Base-by-base conservation (phyloP, 2,113 vertebrate species). In the Dipodomys merriami region DNA sequence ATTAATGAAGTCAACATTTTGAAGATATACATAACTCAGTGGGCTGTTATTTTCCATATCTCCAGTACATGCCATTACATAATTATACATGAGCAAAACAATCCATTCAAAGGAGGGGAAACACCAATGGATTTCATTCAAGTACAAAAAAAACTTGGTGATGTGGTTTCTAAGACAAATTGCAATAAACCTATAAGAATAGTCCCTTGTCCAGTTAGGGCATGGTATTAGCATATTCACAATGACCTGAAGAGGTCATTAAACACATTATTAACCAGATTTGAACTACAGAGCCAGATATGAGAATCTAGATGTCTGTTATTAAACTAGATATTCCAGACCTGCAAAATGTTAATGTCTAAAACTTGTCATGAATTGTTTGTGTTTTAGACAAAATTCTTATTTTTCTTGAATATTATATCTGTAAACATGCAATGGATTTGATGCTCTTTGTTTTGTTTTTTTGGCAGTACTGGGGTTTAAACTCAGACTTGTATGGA, bases 31-130 rank as follows among this genome's bases (percentile, higher is more conserved):
- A 60, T 86, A 72, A 80, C n/a, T 92, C 72, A 68, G 39, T 86
- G 64, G 53, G 35, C 20, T 96, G 46, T 80, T 91, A 77, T 88
- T 94, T 96, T 93, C 76, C 86, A 81, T 73, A 94, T 83, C 76
- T 79, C 23, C 30, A 77, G 29, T 33, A 9, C 46, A 90, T 83
- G 22, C 71, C 39, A 16, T 88, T 92, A 80, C 23, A 91, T 83
- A 94, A 72, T 86, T 90, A 60, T 64, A 2, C 29, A 30, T 23
- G 35, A 29, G 30, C 8, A 68, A 85, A 93, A 88, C 22, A 80
- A 44, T 49, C 8, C 8, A 57, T 86, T 94, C 64, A 68, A 86
- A 71, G 57, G 13, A 16, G 68, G 65, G 91, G 90, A n/a, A 44
- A 76, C 15, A 46, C 19, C 46, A 82, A 13, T 79, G 39, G 10